Percentiles rank a stretch among this genome's conserved stretches.
Conservation (phyloP, 2,113 vertebrate genomes). For the Lycocorax pyrrhopterus region DNA sequence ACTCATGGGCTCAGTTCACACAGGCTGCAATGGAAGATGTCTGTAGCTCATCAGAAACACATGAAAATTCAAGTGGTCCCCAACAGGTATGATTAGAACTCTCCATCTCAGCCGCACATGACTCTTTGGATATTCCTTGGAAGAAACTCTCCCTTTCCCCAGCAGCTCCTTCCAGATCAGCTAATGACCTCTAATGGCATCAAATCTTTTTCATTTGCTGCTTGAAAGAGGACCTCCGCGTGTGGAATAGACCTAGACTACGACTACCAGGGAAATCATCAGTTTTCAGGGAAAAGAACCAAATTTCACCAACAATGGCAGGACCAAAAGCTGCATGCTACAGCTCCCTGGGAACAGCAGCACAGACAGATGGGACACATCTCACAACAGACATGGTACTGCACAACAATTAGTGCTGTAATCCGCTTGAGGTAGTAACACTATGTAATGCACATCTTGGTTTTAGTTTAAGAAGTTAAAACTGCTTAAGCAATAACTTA, state of each 20-base stretch:
- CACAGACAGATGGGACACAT: not conserved
- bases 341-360: not conserved
- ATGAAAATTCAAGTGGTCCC: not conserved
- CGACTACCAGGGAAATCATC: not conserved
- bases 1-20: not conserved
- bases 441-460: not conserved
- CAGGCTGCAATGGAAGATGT: not conserved
- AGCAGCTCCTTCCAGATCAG: not conserved
- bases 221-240: not conserved
- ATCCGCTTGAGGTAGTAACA: not conserved
- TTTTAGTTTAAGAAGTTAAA: not conserved
- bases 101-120: not conserved
- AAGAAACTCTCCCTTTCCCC: not conserved
- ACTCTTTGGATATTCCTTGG: not conserved
- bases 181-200: not conserved
- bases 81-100: not conserved
- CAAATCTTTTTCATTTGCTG: not conserved
- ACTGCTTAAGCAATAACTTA: not conserved
- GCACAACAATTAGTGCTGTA: not conserved
- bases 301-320: not conserved
- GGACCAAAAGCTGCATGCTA: not conserved
- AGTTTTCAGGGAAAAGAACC: not conserved
- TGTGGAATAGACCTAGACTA: not conserved
- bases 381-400: not conserved
- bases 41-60: not conserved